These are phyloP conservation scores for Tridacna gigas DNA, from an alignment of 2,888 invertebrate genomes.

Conservation along the genomic window DNA sequence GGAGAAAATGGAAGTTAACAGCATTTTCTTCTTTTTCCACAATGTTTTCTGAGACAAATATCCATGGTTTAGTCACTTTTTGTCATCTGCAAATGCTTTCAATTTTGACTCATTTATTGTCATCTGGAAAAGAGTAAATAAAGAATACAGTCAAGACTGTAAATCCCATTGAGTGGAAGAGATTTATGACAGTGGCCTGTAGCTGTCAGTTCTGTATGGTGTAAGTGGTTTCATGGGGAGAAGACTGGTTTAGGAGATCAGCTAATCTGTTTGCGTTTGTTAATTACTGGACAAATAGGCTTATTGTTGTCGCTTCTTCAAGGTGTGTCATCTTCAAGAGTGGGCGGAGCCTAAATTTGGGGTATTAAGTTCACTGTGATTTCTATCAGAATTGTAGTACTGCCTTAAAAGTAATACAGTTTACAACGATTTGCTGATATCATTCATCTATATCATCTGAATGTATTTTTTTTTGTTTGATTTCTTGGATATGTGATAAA, in stretches of 20 bases:
- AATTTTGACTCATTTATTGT: background rate
- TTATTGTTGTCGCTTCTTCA: constrained; percentile 35
- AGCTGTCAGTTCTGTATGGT: constrained; percentile 44
- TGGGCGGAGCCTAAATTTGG: constrained; percentile 44
- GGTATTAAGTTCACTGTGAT: constrained; percentile 51
- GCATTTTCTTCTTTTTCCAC: background rate
- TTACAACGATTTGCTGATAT: no score
- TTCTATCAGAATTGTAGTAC: constrained; percentile 6
- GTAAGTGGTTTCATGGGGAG: constrained; percentile 32
- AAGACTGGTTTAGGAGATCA: constrained; percentile 43
- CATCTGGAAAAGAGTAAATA: background rate
- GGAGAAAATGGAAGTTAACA: background rate
- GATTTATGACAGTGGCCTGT: constrained; percentile 43
- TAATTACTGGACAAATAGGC: constrained; percentile 59
- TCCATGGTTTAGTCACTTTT: no score
- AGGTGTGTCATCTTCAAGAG: constrained; percentile 52
- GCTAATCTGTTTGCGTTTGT: constrained; percentile 54
- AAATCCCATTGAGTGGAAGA: constrained; percentile 16
- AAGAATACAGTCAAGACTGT: background rate
- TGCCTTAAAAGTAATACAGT: background rate
- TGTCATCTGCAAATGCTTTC: no score
- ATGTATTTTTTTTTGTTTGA: no score
- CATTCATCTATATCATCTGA: no score
- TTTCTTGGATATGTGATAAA: no score
- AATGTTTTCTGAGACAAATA: background rate